phyloP scores from a whole-genome alignment of 2,113 vertebrate genomes.

The Cinclus mexicanus region DNA sequence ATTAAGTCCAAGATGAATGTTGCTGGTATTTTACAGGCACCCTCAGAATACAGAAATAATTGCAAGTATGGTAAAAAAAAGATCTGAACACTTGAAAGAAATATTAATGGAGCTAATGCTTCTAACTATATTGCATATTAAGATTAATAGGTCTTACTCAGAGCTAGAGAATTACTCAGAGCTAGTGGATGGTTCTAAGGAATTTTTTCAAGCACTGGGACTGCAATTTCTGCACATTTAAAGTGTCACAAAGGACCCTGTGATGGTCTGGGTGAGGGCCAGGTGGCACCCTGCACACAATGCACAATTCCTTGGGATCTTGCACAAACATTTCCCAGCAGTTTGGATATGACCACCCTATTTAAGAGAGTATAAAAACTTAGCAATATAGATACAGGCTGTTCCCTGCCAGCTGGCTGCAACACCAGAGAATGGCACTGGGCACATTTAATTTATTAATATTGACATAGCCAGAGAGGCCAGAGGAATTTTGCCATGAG shows the following conservation, averaged over 20 bases:
- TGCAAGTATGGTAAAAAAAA: not conserved
- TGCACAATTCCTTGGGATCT: not conserved
- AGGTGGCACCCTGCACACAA: not conserved
- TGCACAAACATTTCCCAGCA: not conserved
- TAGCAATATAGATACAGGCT: not conserved
- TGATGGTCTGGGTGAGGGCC: not conserved
- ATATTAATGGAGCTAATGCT: not conserved
- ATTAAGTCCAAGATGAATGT: not conserved
- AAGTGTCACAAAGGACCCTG: not conserved
- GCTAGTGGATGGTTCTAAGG: not conserved
- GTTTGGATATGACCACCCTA: not conserved
- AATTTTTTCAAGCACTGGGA: not conserved
- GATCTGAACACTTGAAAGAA: not conserved
- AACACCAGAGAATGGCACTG: not conserved
- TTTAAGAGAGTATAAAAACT: not conserved
- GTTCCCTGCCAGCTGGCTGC: slow-evolving; percentile 24
- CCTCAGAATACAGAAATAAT: not conserved
- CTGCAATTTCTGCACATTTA: not conserved
- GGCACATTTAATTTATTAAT: slow-evolving; percentile 32
- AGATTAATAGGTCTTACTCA: not conserved
- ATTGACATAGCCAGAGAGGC: slow-evolving; percentile 1
- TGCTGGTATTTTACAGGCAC: not conserved
- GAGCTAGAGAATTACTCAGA: not conserved
- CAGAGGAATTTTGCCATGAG: slow-evolving; percentile 27
- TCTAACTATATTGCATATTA: not conserved